Evolutionary conservation across 2,888 invertebrate genomes (phyloP).

Genomic region (Catotricha subobsoleta): DNA sequence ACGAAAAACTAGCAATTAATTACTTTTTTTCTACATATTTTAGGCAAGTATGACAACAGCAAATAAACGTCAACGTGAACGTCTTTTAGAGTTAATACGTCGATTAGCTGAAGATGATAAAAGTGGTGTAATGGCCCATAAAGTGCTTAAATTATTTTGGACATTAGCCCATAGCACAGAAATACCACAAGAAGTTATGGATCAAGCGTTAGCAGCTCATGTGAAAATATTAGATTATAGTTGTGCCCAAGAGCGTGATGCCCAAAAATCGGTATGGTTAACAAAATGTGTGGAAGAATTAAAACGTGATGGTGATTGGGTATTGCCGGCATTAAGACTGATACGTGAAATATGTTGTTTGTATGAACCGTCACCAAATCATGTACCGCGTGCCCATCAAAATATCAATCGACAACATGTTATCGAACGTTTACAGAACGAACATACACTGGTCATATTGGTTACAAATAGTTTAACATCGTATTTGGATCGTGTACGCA

Average conservation of each 20-base stretch:
- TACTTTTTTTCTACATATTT: conserved; percentile 13
- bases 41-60: conserved; percentile 88
- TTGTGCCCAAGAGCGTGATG: conserved; percentile 91
- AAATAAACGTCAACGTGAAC: conserved; percentile 88
- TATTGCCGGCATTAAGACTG: conserved; percentile 83
- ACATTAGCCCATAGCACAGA: conserved; percentile 91
- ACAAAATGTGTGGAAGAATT: conserved; percentile 93
- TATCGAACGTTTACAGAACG: conserved; percentile 77
- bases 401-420: conserved; percentile 46
- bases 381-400: conserved; percentile 27
- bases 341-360: conserved; percentile 89
- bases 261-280: conserved; percentile 89
- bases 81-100: conserved; percentile 82
- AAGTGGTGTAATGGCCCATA: conserved; percentile 96
- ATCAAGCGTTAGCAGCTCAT: conserved; percentile 86
- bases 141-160: conserved; percentile 90
- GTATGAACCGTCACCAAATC: conserved; percentile 52
- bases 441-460: conserved; percentile 82
- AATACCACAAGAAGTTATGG: conserved; percentile 92
- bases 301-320: conserved; percentile 77
- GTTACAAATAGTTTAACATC: conserved; percentile 80
- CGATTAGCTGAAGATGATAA: conserved; percentile 95
- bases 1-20: conserved; percentile 9
- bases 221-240: conserved; percentile 96
- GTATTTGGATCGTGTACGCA: conserved; percentile 77